Evolutionary conservation across 2,797 vertebrate species (phyloP).

Genomic region (Enteromius treurensis): DNA sequence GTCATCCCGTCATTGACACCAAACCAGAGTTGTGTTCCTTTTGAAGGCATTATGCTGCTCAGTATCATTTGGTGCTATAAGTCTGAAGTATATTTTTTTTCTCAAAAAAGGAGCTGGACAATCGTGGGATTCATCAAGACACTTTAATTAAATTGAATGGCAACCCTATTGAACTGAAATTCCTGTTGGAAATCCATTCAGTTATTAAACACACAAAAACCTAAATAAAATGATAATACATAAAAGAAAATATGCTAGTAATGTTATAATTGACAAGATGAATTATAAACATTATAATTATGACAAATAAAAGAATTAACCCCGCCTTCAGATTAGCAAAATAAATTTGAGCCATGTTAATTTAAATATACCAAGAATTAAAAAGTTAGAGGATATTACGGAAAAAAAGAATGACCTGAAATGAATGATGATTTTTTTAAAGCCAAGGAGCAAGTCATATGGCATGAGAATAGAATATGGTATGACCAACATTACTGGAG

Average conservation of each 20-base stretch:
- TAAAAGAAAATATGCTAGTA: not conserved
- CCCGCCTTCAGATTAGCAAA: not conserved
- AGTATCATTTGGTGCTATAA: not conserved
- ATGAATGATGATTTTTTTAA: not conserved
- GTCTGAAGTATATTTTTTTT: not conserved
- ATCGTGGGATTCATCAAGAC: not conserved
- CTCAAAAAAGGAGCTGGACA: not conserved
- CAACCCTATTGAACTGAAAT: not conserved
- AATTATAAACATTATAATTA: not conserved
- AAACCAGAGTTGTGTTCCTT: not conserved
- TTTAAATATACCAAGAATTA: not conserved
- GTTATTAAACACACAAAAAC: not conserved
- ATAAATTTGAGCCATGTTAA: not conserved
- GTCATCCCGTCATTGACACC: not conserved
- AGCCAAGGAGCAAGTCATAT: not conserved
- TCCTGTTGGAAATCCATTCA: not conserved
- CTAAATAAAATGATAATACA: too few species aligned
- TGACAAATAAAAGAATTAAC: not conserved
- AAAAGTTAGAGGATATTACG: not conserved
- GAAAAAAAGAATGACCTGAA: too few species aligned
- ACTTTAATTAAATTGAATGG: not conserved
- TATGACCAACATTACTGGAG: not conserved
- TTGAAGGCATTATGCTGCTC: not conserved
- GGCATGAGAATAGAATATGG: not conserved
- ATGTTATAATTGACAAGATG: too few species aligned